phyloP scores from a whole-genome alignment of 2,113 vertebrate species.

The Carassius gibelio region DNA sequence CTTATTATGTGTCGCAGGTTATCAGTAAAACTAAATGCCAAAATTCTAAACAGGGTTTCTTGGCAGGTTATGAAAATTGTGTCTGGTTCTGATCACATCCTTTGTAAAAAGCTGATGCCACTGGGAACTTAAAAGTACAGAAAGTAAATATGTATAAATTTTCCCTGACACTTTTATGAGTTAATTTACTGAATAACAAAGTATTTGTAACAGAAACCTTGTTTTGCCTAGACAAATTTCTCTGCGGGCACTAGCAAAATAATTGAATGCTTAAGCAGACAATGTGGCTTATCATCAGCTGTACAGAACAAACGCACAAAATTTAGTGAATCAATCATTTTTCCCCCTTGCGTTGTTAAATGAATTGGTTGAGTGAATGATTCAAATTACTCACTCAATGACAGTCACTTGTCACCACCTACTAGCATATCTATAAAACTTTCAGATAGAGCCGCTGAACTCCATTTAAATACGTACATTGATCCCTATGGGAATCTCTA shows the following conservation, averaged over 20 bases:
- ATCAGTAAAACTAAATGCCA: not conserved
- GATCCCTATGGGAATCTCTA: not conserved
- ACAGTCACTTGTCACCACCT: not conserved
- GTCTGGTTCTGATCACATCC: not conserved
- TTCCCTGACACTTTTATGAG: not conserved
- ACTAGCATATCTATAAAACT: not conserved
- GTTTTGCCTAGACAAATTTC: not conserved
- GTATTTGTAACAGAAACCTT: not conserved
- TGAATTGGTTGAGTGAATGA: not conserved
- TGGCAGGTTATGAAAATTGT: not conserved
- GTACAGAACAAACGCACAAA: not conserved
- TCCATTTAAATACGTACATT: not conserved
- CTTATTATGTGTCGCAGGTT: too few species aligned
- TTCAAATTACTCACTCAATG: not conserved
- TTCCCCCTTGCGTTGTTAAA: not conserved
- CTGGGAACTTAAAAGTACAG: not conserved
- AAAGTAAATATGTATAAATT: not conserved
- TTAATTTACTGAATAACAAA: not conserved
- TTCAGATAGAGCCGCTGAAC: not conserved
- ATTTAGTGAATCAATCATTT: too few species aligned
- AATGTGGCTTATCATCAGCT: not conserved
- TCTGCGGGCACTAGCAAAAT: not conserved
- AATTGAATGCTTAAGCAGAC: not conserved
- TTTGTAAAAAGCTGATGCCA: not conserved
- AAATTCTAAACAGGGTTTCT: not conserved